Percentiles rank a stretch among this genome's conserved stretches.
Conservation (phyloP, 2,888 invertebrate genomes). For the Dorcus parallelipipedus region DNA sequence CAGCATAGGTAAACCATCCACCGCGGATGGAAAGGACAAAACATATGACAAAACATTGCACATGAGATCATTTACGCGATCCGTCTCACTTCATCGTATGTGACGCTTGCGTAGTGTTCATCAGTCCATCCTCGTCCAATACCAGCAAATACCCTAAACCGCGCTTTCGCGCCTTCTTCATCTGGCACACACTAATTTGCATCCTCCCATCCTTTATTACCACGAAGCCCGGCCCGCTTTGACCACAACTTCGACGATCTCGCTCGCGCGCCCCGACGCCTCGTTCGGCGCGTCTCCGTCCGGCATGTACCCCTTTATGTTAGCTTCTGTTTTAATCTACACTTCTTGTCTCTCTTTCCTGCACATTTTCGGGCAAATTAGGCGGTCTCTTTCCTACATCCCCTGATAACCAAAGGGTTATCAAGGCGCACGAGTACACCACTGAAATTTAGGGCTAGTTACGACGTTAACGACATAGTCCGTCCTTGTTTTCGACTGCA, state of each 20-base stretch:
- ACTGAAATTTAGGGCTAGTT: slow-evolving; percentile 39
- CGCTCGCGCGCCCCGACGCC: slow-evolving; percentile 51
- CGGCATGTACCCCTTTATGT: slow-evolving; percentile 47
- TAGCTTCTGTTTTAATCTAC: slow-evolving; percentile 50
- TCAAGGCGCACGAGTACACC: slow-evolving; percentile 47
- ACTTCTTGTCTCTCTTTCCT: slow-evolving; percentile 39
- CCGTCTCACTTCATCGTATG: slow-evolving; percentile 32
- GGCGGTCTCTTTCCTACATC: slow-evolving; percentile 28
- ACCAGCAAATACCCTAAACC: slow-evolving; percentile 57
- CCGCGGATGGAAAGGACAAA: slow-evolving; percentile 42
- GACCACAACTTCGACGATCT: slow-evolving; percentile 65
- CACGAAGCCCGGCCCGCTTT: slow-evolving; percentile 66
- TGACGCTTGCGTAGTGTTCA: slow-evolving; percentile 46
- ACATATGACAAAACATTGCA: slow-evolving; percentile 38
- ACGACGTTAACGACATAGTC: slow-evolving; percentile 33
- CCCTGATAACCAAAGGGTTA: slow-evolving; percentile 52
- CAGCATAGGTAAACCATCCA: slow-evolving; percentile 42
- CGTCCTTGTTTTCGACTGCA: slow-evolving; percentile 20
- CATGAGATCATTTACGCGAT: slow-evolving; percentile 15
- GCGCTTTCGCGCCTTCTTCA: slow-evolving; percentile 46
- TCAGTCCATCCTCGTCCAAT: slow-evolving; percentile 51
- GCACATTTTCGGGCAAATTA: slow-evolving; percentile 21
- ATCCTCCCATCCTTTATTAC: slow-evolving; percentile 65
- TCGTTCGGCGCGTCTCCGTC: slow-evolving; percentile 45
- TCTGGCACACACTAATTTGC: slow-evolving; percentile 56